Base-by-base conservation (phyloP, 1,140 invertebrate genomes). In the Phocides pigmalion region DNA sequence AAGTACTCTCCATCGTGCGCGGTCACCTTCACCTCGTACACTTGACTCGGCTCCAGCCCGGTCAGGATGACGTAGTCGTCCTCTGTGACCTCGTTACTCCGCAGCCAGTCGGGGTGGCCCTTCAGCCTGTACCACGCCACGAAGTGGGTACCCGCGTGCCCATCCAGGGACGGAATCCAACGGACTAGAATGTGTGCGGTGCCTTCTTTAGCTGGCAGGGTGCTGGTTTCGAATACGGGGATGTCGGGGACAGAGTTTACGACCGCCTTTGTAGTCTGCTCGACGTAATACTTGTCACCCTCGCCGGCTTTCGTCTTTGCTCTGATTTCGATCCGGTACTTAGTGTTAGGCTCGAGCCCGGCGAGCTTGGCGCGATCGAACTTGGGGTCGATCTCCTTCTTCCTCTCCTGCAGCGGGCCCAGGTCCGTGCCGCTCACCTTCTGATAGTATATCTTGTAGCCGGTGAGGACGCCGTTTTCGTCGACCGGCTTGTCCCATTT, bases 401-500 rank as follows among this genome's bases (percentile, higher is more conserved):
- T 93, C 64, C 96, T 93, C 81, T 97, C 95, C 32, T 95, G 92
- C 25, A 95, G 80, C 3, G 94, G 92, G 20, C 94, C 94, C 0
- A 97, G 92, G 41, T 92, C 92, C 0, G 95, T 96, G 28, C 94
- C 94, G 44, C 94, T 94, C 0, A 98, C 96, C 73, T 95, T 93
- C 79, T 97, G 95, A 86, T 98, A 98, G 82, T 96, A 97, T 73
- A 99, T 96, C 82, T 96, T 96, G 87, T 99, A 99, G 5, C 98
- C 98, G 1, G 95, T 98, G 0, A 99, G 88, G 63, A 96, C 94
- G 17, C 99, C 99, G 91, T 99, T 99, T 12, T 97, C 95, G 79
- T 98, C 96, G 14, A 97, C 93, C 0, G 99, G 99, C 80, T 96
- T 96, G 79, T 97, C 95, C 99, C 99, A 99, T 50, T 94, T 94